These are phyloP conservation scores for Chrysina gloriosa DNA, from an alignment of 2,888 invertebrate species.

Conservation along the genomic window DNA sequence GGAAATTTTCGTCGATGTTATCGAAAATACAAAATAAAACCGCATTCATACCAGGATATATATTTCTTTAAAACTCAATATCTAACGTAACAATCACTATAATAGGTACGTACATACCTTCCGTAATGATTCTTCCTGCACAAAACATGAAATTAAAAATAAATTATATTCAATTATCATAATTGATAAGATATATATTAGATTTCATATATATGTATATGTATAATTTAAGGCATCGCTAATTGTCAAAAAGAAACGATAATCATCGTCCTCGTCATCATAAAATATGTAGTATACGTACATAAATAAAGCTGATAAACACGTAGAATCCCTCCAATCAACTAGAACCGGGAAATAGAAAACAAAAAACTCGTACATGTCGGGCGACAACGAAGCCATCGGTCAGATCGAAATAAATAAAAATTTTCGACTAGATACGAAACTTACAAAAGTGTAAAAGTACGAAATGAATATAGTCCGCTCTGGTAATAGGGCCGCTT, in stretches of 20 bases:
- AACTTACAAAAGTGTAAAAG: constrained; percentile 31
- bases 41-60: neutral
- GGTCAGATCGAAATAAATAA: constrained; percentile 30
- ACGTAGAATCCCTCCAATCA: neutral
- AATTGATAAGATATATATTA: constrained; percentile 55
- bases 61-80: constrained; percentile 17
- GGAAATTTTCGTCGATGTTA: too few relatives aligned
- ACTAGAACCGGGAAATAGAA: neutral
- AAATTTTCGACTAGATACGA: constrained; percentile 48
- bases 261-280: too few relatives aligned
- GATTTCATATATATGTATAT: too few relatives aligned
- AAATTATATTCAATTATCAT: constrained; percentile 47
- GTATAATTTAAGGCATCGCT: constrained; percentile 58
- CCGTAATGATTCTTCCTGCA: too few relatives aligned
- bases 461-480: constrained; percentile 22
- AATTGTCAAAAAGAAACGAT: constrained; percentile 4
- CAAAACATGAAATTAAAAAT: constrained; percentile 28
- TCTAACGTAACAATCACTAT: constrained; percentile 27
- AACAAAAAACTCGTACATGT: neutral
- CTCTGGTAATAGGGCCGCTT: too few relatives aligned
- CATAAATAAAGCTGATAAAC: neutral
- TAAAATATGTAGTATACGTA: too few relatives aligned
- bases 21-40: neutral
- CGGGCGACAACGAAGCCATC: neutral
- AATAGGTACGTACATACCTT: too few relatives aligned